Base-by-base conservation (phyloP, 2,113 vertebrate species). In the Proteles cristata region DNA sequence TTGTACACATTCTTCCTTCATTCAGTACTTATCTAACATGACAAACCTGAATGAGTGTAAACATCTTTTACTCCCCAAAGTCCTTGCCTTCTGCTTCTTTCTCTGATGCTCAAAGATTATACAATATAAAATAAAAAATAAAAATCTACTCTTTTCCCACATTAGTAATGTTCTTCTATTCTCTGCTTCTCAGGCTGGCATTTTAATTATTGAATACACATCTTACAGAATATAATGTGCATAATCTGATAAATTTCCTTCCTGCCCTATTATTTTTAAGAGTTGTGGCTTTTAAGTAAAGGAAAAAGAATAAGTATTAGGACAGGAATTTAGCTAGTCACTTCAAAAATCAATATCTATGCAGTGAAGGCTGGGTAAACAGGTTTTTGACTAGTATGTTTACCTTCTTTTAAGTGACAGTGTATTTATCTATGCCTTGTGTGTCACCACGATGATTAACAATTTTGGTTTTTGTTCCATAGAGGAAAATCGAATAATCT, bases 401-500 rank as follows among this genome's bases (percentile, higher is more conserved):
- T 26, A 55, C 63, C 10, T 0, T 10, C 15, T 88, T 92, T 93
- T 19, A 94, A 48, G 48, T 89, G 39, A 84, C 31, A 79, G 7
- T 15, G 55, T 84, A 1, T 61, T 19, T 84, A 77, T 83, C 61
- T 66, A 12, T 79, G 33, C 15, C 11, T 90, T 65, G 21, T 91
- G 21, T 83, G 5, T 25, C n/a, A 53, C 21, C 19, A 48, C 43
- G 35, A 19, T 73, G 7, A 73, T 43, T 91, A n/a, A 65, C 35
- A 96, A 26, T 66, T 53, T 90, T 77, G 26, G 33, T 95, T 85
- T 89, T n/a, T 77, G 25, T 50, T 77, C 17, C n/a, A 0, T 48
- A 63, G 33, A 91, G 39, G 58, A 91, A 93, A 97, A 93, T n/a
- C 25, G 61, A 90, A 76, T 85, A 87, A 88, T 58, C 28, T 91